Conservation (phyloP, 2,797 vertebrate species). For the Eupleurogrammus muticus region DNA sequence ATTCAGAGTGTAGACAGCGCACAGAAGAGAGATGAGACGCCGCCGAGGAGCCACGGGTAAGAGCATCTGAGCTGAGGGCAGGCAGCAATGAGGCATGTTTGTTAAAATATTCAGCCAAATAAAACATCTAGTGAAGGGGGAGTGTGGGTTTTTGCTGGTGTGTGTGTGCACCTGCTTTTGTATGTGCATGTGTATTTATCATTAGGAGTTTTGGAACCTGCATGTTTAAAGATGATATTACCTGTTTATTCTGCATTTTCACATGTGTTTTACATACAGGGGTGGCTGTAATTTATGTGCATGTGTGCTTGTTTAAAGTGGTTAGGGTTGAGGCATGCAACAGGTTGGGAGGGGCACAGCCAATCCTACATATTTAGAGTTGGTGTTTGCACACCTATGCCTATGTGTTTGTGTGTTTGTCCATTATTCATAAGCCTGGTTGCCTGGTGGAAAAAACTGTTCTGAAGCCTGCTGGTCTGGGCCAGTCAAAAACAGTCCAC, state of each 20-base stretch:
- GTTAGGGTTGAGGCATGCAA: constrained; percentile 36
- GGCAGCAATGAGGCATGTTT: constrained; percentile 36
- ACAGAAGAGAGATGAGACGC: constrained; percentile 53
- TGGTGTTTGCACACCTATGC: too few relatives aligned
- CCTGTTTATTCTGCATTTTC: background rate
- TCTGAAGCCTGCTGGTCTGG: too few relatives aligned
- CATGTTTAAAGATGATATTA: constrained; percentile 21
- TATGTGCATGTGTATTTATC: constrained; percentile 20
- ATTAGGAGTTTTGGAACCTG: constrained; percentile 26
- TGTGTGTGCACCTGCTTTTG: constrained; percentile 16
- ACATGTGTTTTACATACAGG: background rate
- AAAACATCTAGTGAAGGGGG: constrained; percentile 18
- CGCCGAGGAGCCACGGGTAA: constrained; percentile 29
- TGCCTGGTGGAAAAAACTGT: too few relatives aligned
- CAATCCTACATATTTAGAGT: constrained; percentile 57
- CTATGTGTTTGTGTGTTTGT: too few relatives aligned
- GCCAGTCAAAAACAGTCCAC: too few relatives aligned
- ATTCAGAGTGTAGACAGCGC: constrained; percentile 53
- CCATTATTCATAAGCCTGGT: too few relatives aligned
- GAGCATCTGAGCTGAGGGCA: constrained; percentile 43
- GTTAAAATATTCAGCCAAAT: constrained; percentile 55
- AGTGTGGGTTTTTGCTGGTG: background rate
- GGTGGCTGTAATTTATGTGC: background rate
- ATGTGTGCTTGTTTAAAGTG: constrained; percentile 1
- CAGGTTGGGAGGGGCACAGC: constrained; percentile 46